Conservation (phyloP, 2,888 invertebrate species). For the Mimumesa dahlbomi region DNA sequence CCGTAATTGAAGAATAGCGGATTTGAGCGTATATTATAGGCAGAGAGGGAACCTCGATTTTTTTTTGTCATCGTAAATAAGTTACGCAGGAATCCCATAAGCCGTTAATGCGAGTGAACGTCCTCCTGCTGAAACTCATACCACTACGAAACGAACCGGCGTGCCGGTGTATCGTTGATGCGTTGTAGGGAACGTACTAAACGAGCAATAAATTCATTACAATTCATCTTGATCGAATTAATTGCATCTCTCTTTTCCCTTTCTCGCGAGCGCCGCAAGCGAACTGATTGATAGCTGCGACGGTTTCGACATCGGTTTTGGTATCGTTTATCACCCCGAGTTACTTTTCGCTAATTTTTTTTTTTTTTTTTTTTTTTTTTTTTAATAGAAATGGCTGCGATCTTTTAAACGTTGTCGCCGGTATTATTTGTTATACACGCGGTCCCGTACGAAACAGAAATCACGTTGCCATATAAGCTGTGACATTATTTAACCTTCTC, state of each 20-base stretch:
- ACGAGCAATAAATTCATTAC: constrained; percentile 49
- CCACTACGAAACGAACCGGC: background rate
- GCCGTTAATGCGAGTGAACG: constrained; percentile 65
- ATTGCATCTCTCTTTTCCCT: constrained; percentile 32
- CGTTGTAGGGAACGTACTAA: constrained; percentile 14
- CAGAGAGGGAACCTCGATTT: constrained; percentile 56
- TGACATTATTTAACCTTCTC: constrained; percentile 53
- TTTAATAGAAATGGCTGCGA: no score
- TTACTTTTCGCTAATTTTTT: background rate
- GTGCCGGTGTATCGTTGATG: constrained; percentile 13
- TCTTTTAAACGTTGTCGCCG: no score
- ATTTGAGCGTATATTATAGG: constrained; percentile 63
- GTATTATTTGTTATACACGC: background rate
- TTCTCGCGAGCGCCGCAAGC: background rate
- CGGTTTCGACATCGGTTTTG: constrained; percentile 15
- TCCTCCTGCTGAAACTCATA: constrained; percentile 56
- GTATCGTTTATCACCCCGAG: constrained; percentile 12
- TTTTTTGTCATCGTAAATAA: constrained; percentile 66
- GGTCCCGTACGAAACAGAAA: constrained; percentile 27
- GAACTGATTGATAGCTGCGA: constrained; percentile 25
- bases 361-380: background rate
- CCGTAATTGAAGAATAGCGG: constrained; percentile 68
- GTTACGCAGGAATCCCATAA: constrained; percentile 67
- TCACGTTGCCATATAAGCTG: constrained; percentile 45
- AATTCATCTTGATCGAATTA: constrained; percentile 48